A percentile compares a stretch with the other conserved stretches of the same genome.
Conservation (phyloP, 2,888 invertebrate species). For the Dendrolimus pini region DNA sequence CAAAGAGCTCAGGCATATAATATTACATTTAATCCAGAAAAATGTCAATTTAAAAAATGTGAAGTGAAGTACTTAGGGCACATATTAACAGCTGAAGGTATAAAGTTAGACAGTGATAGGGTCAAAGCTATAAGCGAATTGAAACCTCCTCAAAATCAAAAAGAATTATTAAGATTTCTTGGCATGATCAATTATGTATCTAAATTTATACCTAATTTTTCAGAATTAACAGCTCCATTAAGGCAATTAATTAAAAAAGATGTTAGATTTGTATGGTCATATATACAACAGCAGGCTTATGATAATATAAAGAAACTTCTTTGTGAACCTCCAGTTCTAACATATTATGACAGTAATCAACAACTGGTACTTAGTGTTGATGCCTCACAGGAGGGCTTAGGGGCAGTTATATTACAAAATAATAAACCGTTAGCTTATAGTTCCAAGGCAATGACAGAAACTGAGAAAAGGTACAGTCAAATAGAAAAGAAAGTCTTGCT, state of each 20-base stretch:
- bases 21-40: slow-evolving; percentile 1
- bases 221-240: slow-evolving; percentile 3
- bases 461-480: not conserved
- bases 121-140: slow-evolving; percentile 1
- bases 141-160: slow-evolving; percentile 1
- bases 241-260: slow-evolving; percentile 3
- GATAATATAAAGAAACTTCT: slow-evolving; percentile 3
- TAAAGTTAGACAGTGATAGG: not conserved
- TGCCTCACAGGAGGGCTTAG: slow-evolving; percentile 3
- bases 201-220: slow-evolving; percentile 3
- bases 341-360: slow-evolving; percentile 4
- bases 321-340: slow-evolving; percentile 3
- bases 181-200: slow-evolving; percentile 4
- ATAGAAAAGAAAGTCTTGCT: too few relatives aligned
- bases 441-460: not conserved
- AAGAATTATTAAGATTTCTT: slow-evolving; percentile 5
- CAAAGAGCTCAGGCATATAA: not conserved
- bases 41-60: slow-evolving; percentile 1
- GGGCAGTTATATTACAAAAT: slow-evolving; percentile 1
- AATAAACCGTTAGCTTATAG: not conserved
- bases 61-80: slow-evolving; percentile 2
- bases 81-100: slow-evolving; percentile 1
- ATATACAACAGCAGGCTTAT: slow-evolving; percentile 2
- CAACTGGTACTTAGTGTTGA: slow-evolving; percentile 3
- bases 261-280: slow-evolving; percentile 1